Percentiles rank a stretch among this genome's conserved stretches.
These are phyloP conservation scores for Picus viridis DNA, from an alignment of 2,797 vertebrate genomes.

Conservation along the genomic window DNA sequence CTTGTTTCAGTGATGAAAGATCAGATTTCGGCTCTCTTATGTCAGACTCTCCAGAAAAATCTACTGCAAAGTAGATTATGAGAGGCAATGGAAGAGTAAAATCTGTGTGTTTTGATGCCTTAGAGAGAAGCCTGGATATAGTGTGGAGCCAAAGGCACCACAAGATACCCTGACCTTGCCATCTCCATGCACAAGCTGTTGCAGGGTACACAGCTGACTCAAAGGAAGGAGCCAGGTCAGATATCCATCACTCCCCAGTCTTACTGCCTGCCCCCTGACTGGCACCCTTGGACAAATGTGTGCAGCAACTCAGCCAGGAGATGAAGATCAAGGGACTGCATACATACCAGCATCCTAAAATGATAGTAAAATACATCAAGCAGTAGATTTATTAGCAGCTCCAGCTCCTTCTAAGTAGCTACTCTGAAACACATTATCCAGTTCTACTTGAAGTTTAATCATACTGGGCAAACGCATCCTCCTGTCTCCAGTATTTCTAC, in stretches of 20 bases:
- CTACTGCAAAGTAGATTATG: background rate
- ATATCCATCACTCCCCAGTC: rapidly evolving
- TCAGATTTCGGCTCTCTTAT: background rate
- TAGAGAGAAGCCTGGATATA: background rate
- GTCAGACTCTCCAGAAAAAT: background rate
- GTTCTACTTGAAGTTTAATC: background rate
- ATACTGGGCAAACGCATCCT: background rate
- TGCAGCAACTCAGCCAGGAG: background rate
- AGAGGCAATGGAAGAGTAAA: background rate
- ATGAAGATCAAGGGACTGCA: background rate
- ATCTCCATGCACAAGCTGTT: rapidly evolving
- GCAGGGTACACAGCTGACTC: background rate
- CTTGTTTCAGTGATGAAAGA: background rate
- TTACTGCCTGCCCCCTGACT: background rate
- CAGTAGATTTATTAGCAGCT: background rate
- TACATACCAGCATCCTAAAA: background rate
- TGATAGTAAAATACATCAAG: background rate
- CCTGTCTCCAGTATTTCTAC: background rate
- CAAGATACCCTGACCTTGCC: background rate
- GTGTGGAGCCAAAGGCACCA: background rate
- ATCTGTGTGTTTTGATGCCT: background rate
- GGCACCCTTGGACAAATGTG: background rate
- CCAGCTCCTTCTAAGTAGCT: background rate
- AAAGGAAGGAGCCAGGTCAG: background rate
- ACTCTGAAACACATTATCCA: background rate